Conservation (phyloP, 2,797 vertebrate species). For the Acrossocheilus fasciatus region DNA sequence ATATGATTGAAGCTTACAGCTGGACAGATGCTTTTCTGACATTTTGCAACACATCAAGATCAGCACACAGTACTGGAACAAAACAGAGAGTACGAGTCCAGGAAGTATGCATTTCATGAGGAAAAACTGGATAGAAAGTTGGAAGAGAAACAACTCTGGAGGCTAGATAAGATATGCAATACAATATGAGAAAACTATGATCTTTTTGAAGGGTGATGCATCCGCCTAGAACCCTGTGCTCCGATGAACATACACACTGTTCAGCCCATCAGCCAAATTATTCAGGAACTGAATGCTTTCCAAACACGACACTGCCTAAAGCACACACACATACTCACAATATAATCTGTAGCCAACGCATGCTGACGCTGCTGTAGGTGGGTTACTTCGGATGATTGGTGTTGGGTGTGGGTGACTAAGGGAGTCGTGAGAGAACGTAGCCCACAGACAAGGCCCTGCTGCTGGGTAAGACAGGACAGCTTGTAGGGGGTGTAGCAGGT, state of each 20-base stretch:
- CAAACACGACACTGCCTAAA: conserved; percentile 40
- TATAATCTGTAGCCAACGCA: conserved; percentile 37
- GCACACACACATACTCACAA: background rate
- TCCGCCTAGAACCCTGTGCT: conserved; percentile 25
- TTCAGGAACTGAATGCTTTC: conserved; percentile 48
- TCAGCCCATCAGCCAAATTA: conserved; percentile 39
- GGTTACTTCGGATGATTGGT: conserved; percentile 47
- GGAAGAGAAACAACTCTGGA: background rate
- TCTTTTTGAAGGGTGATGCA: conserved; percentile 27
- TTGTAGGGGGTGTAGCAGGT: conserved; percentile 60
- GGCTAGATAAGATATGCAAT: background rate
- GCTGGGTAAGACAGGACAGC: conserved; percentile 47
- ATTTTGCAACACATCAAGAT: background rate
- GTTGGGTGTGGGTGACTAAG: conserved; percentile 58
- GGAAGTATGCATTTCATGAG: conserved; percentile 13
- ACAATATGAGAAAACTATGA: conserved; percentile 10
- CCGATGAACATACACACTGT: conserved; percentile 38
- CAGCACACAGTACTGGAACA: conserved; percentile 4
- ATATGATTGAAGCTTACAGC: conserved; percentile 25
- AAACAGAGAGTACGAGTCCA: background rate
- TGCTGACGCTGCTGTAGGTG: conserved; percentile 51
- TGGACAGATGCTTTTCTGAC: conserved; percentile 10
- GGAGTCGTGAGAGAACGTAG: conserved; percentile 55
- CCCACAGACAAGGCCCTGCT: conserved; percentile 33
- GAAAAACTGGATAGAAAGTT: conserved; percentile 11